Evolutionary conservation across 2,797 vertebrate species (phyloP).

Genomic region (Sebastes steindachneri): DNA sequence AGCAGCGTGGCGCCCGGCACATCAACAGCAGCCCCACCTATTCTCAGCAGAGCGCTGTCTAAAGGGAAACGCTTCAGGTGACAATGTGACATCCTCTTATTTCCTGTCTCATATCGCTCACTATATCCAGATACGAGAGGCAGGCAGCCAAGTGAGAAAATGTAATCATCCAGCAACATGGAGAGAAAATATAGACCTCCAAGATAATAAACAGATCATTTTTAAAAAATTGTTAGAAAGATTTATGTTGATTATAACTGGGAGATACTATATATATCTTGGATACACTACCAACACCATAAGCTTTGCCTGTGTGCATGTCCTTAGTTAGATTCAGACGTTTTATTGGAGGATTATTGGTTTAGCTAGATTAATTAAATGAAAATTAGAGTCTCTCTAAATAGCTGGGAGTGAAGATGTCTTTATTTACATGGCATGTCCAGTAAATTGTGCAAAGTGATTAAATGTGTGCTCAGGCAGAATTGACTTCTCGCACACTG

Average conservation of each 20-base stretch:
- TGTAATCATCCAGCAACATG: conserved; percentile 53
- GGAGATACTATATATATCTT: conserved; percentile 11
- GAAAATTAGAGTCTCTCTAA: conserved; percentile 13
- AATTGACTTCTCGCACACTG: conserved; percentile 10
- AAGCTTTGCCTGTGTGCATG: background rate
- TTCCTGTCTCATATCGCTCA: conserved; percentile 44
- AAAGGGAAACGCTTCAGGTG: conserved; percentile 85
- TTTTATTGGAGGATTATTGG: conserved; percentile 23
- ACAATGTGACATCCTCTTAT: conserved; percentile 46
- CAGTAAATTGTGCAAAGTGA: conserved; percentile 40
- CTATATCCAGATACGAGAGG: conserved; percentile 20
- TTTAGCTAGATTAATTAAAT: conserved; percentile 14
- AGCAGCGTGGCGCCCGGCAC: conserved; percentile 50
- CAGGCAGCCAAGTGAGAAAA: conserved; percentile 50
- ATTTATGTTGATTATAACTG: conserved; percentile 36
- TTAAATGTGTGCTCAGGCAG: conserved; percentile 34
- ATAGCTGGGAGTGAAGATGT: conserved; percentile 12
- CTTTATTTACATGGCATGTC: conserved; percentile 31
- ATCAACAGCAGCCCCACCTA: conserved; percentile 59
- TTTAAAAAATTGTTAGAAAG: conserved; percentile 7
- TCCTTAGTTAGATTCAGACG: background rate
- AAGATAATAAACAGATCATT: conserved; percentile 56
- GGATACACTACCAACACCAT: background rate
- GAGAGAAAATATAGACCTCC: conserved; percentile 41
- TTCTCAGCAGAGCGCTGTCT: conserved; percentile 74